Percentiles rank a stretch among this genome's conserved stretches.
phyloP scores from a whole-genome alignment of 1,140 invertebrate species.

The Sitophilus oryzae region DNA sequence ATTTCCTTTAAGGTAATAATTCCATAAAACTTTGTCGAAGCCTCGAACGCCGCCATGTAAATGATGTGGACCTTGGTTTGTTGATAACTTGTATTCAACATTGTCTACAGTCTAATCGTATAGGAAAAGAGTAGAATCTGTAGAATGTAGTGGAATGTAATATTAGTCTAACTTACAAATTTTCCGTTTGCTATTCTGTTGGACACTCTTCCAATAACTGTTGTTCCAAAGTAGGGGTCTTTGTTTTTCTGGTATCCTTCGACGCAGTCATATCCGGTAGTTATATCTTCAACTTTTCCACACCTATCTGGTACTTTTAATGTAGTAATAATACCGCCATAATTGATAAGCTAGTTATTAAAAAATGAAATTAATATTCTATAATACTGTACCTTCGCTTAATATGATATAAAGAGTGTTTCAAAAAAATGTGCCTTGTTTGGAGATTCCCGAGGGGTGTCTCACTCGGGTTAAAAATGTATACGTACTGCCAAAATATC shows the following conservation, averaged over 20 bases:
- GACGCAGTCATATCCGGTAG: slow-evolving; percentile 71
- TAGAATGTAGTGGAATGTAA: too few species aligned
- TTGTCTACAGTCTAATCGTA: slow-evolving; percentile 59
- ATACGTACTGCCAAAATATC: too few species aligned
- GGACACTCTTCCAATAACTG: slow-evolving; percentile 81
- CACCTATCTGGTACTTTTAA: slow-evolving; percentile 65
- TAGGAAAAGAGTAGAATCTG: too few species aligned
- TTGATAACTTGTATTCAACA: slow-evolving; percentile 58
- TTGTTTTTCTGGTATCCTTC: slow-evolving; percentile 54
- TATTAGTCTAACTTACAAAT: slow-evolving; percentile 54
- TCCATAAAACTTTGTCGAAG: slow-evolving; percentile 70
- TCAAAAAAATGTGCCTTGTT: too few species aligned
- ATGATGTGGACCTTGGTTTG: slow-evolving; percentile 67
- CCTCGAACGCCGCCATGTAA: slow-evolving; percentile 83
- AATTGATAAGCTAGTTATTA: too few species aligned
- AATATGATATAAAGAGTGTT: too few species aligned
- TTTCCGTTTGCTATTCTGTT: slow-evolving; percentile 71
- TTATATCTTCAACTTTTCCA: slow-evolving; percentile 62
- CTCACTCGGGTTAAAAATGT: too few species aligned
- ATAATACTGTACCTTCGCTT: too few species aligned
- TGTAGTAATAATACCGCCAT: slow-evolving; percentile 71
- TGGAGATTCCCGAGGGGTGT: too few species aligned
- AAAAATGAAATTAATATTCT: too few species aligned
- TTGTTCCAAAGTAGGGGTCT: slow-evolving; percentile 79
- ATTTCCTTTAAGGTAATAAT: slow-evolving; percentile 38